Conservation (phyloP, 2,888 invertebrate genomes). For the Parthenolecanium corni region DNA sequence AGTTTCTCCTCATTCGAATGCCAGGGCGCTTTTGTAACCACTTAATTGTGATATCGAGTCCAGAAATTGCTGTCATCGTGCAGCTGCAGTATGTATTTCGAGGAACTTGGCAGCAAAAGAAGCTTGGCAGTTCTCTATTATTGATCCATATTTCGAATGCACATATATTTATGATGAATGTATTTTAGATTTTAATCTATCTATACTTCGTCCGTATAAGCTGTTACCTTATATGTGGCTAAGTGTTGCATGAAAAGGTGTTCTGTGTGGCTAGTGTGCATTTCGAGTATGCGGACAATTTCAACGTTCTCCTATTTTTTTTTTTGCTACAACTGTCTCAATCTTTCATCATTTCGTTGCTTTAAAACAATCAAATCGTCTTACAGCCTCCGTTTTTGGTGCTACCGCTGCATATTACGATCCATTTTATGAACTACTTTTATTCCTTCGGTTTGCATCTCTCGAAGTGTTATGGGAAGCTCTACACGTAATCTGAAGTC, state of each 20-base stretch:
- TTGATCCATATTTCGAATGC: not conserved
- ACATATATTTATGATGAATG: conserved; percentile 2
- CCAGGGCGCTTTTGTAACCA: not conserved
- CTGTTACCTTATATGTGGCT: not conserved
- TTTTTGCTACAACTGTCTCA: too few species aligned
- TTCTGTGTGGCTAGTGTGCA: too few species aligned
- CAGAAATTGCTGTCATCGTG: not conserved
- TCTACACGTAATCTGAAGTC: too few species aligned
- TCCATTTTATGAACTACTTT: too few species aligned
- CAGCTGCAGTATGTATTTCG: not conserved
- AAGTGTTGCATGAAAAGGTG: not conserved
- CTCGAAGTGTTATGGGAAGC: too few species aligned
- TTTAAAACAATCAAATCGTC: too few species aligned
- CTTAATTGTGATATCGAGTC: not conserved
- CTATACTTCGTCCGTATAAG: not conserved
- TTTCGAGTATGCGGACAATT: too few species aligned
- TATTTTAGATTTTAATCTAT: not conserved
- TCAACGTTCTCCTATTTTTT: too few species aligned
- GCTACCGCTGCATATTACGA: too few species aligned
- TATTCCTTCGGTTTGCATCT: too few species aligned
- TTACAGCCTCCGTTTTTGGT: too few species aligned
- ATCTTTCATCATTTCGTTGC: too few species aligned
- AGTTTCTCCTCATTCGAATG: not conserved
- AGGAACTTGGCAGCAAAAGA: not conserved
- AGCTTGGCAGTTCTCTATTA: not conserved